phyloP scores from a whole-genome alignment of 2,113 vertebrate species.

The Lichenostomus cassidix region DNA sequence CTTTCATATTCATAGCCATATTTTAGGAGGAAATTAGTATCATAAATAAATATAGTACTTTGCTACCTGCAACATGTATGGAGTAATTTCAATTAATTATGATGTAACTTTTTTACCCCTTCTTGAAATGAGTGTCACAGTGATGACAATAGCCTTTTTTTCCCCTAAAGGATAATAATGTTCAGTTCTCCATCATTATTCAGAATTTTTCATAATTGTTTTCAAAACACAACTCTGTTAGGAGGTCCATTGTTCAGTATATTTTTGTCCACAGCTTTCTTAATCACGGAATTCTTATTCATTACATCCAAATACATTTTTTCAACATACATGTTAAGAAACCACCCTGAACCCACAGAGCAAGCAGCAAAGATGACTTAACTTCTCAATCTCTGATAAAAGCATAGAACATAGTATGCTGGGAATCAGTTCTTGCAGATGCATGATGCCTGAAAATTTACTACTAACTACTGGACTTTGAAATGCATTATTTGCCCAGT shows the following conservation, averaged over 20 bases:
- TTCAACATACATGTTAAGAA: neutral
- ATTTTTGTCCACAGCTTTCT: neutral
- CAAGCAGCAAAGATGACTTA: neutral
- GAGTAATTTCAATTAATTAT: neutral
- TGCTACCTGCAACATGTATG: neutral
- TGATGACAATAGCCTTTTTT: neutral
- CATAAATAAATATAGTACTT: neutral
- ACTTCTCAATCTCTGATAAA: neutral
- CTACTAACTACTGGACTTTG: neutral
- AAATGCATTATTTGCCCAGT: neutral
- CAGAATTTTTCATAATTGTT: neutral
- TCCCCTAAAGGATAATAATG: neutral
- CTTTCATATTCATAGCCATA: neutral
- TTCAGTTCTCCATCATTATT: neutral
- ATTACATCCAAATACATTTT: neutral
- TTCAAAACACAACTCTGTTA: neutral
- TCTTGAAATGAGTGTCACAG: neutral
- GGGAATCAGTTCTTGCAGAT: neutral
- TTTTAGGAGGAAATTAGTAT: neutral
- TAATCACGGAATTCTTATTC: neutral
- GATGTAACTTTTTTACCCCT: neutral
- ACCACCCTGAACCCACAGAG: neutral
- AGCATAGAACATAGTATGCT: neutral
- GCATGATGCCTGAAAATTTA: neutral
- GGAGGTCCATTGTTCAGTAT: neutral